phyloP scores from a whole-genome alignment of 2,888 invertebrate genomes.

The Eudemis profundana region DNA sequence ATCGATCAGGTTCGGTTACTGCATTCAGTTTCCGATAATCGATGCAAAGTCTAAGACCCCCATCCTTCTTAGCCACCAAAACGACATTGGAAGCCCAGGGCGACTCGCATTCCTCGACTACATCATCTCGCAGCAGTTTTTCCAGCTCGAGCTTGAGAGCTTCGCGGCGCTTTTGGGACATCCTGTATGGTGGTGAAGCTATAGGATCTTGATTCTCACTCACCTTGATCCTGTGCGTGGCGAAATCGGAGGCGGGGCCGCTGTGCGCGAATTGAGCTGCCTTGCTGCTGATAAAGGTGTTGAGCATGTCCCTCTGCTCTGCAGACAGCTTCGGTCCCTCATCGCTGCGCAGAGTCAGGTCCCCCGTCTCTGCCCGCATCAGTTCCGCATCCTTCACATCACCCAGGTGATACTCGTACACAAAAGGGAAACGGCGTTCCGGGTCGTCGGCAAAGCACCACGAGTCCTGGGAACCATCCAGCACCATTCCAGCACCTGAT shows the following conservation, averaged over 20 bases:
- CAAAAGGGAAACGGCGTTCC: no score
- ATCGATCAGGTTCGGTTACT: slow-evolving; percentile 9
- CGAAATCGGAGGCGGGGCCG: slow-evolving; percentile 4
- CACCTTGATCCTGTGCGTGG: slow-evolving; percentile 8
- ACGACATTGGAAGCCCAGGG: slow-evolving; percentile 22
- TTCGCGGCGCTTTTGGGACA: background rate
- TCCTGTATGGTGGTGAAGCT: slow-evolving; percentile 10
- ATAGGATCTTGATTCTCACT: slow-evolving; percentile 8
- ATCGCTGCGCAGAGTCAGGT: slow-evolving; percentile 27
- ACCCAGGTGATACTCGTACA: no score
- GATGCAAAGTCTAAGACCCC: slow-evolving; percentile 8
- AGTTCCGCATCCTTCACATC: background rate
- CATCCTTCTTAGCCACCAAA: slow-evolving; percentile 19
- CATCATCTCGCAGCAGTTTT: background rate
- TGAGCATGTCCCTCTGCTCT: slow-evolving; percentile 25
- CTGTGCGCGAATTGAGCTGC: background rate
- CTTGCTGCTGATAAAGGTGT: slow-evolving; percentile 17
- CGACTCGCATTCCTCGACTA: slow-evolving; percentile 23
- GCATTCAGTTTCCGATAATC: slow-evolving; percentile 18
- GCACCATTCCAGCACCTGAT: no score
- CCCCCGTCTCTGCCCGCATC: slow-evolving; percentile 1
- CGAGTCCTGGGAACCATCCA: no score
- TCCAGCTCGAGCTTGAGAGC: slow-evolving; percentile 3
- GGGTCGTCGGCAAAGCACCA: no score
- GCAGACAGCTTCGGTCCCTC: slow-evolving; percentile 34